A percentile compares a stretch with the other conserved stretches of the same genome.
Conservation (phyloP, 2,797 vertebrate species). For the Caiman crocodilus region DNA sequence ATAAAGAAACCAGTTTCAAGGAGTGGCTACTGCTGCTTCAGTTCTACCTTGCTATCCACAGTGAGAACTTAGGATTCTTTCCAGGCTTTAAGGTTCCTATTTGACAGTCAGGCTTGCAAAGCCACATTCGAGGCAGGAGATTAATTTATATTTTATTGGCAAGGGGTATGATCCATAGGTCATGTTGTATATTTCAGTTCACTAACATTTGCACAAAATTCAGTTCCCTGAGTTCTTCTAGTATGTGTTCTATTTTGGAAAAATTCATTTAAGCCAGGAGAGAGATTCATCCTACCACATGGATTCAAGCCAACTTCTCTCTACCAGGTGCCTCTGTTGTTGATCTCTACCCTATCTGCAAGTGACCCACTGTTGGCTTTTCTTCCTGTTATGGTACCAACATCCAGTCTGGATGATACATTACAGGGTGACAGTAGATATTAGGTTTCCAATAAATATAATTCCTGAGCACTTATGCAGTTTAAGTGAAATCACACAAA, state of each 20-base stretch:
- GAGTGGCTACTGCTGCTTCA: background rate
- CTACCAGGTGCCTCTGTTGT: background rate
- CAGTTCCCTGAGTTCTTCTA: background rate
- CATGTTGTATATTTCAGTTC: background rate
- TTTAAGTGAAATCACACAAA: background rate
- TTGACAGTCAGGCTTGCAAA: background rate
- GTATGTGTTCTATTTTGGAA: background rate
- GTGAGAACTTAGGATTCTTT: background rate
- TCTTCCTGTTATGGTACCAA: background rate
- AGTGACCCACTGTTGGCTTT: background rate
- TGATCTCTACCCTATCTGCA: background rate
- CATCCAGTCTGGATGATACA: background rate
- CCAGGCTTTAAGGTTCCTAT: background rate
- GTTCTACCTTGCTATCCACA: background rate
- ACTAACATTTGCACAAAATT: background rate
- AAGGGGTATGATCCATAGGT: background rate
- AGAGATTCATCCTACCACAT: background rate
- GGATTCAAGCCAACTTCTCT: background rate
- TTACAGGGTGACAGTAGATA: background rate
- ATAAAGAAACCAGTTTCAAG: background rate
- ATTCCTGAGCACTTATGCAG: background rate
- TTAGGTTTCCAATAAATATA: background rate
- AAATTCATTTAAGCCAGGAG: background rate
- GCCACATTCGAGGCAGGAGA: background rate
- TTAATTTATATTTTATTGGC: background rate